phyloP scores from a whole-genome alignment of 2,888 invertebrate genomes.

The Drosophila paramelanica region DNA sequence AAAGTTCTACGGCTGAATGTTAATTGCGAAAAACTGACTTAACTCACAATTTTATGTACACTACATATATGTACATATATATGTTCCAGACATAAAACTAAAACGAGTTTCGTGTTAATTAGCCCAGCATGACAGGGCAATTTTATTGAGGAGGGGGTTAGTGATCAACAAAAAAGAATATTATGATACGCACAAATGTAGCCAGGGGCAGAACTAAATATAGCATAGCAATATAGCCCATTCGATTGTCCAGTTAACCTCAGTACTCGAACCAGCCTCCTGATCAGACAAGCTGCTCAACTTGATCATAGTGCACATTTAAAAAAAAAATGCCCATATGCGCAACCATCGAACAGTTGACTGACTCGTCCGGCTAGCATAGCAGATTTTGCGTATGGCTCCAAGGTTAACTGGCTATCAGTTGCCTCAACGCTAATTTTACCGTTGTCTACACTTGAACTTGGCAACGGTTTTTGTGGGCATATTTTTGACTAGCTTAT shows the following conservation, averaged over 20 bases:
- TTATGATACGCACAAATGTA: no score
- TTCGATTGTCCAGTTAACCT: conserved; percentile 16
- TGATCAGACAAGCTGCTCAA: conserved; percentile 29
- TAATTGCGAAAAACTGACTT: not conserved
- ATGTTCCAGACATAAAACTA: conserved; percentile 2
- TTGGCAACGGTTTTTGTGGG: conserved; percentile 34
- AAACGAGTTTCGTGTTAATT: conserved; percentile 18
- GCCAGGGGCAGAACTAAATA: conserved; percentile 21
- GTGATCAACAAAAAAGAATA: no score
- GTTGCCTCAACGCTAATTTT: conserved; percentile 28
- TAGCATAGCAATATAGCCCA: conserved; percentile 9
- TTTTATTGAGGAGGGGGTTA: conserved; percentile 11
- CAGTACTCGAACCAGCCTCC: conserved; percentile 32
- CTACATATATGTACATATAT: not conserved
- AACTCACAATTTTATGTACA: not conserved
- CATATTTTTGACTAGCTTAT: not conserved
- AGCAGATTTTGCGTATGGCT: conserved; percentile 58
- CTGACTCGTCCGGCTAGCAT: conserved; percentile 49
- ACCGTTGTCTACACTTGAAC: conserved; percentile 60
- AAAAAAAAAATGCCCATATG: not conserved
- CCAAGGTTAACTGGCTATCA: conserved; percentile 63
- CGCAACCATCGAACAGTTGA: conserved; percentile 45
- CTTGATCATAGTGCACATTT: conserved; percentile 34
- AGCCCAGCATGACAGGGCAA: conserved; percentile 31
- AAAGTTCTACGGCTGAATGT: not conserved